Conservation (phyloP, 2,113 vertebrate species). For the Pionites leucogaster region DNA sequence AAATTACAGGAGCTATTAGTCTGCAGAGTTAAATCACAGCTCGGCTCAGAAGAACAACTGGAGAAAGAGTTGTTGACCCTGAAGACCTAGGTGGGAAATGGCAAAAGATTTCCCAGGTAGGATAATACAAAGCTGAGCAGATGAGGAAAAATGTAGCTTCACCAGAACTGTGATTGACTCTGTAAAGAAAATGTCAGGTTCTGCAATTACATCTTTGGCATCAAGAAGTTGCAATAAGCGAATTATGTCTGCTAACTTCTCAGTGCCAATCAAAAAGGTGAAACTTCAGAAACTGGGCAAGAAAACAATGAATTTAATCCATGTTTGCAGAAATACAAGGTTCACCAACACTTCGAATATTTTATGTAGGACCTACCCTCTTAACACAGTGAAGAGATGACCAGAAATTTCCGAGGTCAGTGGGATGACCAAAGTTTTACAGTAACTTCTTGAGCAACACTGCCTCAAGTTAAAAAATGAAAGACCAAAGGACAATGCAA, state of each 20-base stretch:
- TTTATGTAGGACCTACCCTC: rapidly evolving
- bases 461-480: background rate
- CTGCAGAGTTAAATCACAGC: rapidly evolving
- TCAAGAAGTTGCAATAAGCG: rapidly evolving
- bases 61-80: background rate
- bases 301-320: rapidly evolving
- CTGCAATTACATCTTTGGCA: background rate
- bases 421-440: background rate
- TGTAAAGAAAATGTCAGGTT: rapidly evolving
- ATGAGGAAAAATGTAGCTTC: rapidly evolving
- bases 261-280: rapidly evolving
- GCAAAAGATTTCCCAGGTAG: background rate
- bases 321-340: rapidly evolving
- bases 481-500: rapidly evolving
- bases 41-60: background rate
- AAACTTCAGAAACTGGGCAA: rapidly evolving
- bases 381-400: rapidly evolving
- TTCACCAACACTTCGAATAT: rapidly evolving
- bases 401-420: rapidly evolving
- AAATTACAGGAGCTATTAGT: rapidly evolving
- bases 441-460: background rate
- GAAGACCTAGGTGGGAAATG: rapidly evolving
- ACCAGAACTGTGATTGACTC: rapidly evolving
- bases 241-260: rapidly evolving
- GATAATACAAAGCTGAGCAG: rapidly evolving